Evolutionary conservation across 2,113 vertebrate species (phyloP).

Genomic region (Cryptomyrus ogoouensis): DNA sequence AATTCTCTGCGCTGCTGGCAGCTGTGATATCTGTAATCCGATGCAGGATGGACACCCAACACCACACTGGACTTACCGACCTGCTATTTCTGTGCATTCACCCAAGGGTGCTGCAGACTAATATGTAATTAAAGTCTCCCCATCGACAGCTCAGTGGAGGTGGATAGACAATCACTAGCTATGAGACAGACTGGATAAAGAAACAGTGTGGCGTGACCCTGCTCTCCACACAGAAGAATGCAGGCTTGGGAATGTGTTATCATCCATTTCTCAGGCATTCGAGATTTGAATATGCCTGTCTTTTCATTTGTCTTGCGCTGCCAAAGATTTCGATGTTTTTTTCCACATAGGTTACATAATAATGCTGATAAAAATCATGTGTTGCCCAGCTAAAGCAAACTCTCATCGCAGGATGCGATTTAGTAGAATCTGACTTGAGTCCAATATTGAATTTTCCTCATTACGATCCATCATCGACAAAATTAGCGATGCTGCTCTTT

Average conservation of each 20-base stretch:
- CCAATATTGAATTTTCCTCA: background rate
- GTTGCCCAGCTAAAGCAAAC: background rate
- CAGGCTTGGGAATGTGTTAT: background rate
- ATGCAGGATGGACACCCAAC: background rate
- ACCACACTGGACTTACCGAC: background rate
- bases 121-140: background rate
- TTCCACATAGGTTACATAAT: background rate
- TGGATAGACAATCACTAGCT: background rate
- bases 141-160: background rate
- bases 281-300: background rate
- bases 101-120: background rate
- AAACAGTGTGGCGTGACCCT: background rate
- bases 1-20: background rate
- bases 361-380: background rate
- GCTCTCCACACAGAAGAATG: background rate
- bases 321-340: background rate
- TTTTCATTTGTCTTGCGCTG: background rate
- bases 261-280: background rate
- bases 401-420: background rate
- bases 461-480: background rate
- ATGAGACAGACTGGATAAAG: background rate
- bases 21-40: background rate
- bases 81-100: background rate
- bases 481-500: background rate
- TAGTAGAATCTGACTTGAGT: background rate